Base-by-base conservation (phyloP, 1,140 invertebrate genomes). In the Drosophila sp. region DNA sequence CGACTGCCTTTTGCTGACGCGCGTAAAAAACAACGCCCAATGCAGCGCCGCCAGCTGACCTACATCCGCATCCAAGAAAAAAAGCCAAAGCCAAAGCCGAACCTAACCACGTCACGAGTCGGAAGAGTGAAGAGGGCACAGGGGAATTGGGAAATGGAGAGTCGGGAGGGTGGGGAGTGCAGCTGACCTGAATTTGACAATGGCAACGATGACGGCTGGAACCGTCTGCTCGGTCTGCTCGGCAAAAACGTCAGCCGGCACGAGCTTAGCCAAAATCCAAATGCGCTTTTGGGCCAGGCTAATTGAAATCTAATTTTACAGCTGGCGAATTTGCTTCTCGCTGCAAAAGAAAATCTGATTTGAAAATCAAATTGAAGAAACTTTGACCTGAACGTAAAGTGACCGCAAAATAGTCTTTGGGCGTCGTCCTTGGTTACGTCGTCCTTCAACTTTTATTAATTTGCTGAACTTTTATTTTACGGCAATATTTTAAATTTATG, bases 281-380 rank as follows among this genome's bases (percentile, higher is more conserved):
- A 46, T 43, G 16, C 48, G 27, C 48, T 41, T 25, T 51, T 51
- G 57, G 54, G 45, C 41, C 25, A 46, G 74, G 56, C 78, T 87
- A 81, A 87, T 87, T 86, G 75, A 67, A 78, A 86, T 86, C 75
- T 87, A 82, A 87, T 87, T 75, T 72, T 34, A 45, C 53, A 64
- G 50, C 64, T 74, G 77, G 66, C 32, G 13, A n/a, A 59, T 50
- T 43, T 14, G 7, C 9, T 7, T 32, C n/a, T 5, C 11, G 8
- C 27, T 29, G 27, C 16, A 21, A 25, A 5, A 6, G 40, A 29
- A 67, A 70, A 71, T 76, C 50, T 34, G 57, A 18, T n/a, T 40
- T 29, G 40, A 7, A 54, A 29, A 61, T n/a, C 3, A 38, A 38
- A 41, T n/a, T 9, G 18, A 0, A 27, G 34, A 51, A 54, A 67